Percentiles rank a stretch among this genome's conserved stretches.
These are phyloP conservation scores for Hyperoplus lanceolatus DNA, from an alignment of 2,797 vertebrate species.

Conservation along the genomic window DNA sequence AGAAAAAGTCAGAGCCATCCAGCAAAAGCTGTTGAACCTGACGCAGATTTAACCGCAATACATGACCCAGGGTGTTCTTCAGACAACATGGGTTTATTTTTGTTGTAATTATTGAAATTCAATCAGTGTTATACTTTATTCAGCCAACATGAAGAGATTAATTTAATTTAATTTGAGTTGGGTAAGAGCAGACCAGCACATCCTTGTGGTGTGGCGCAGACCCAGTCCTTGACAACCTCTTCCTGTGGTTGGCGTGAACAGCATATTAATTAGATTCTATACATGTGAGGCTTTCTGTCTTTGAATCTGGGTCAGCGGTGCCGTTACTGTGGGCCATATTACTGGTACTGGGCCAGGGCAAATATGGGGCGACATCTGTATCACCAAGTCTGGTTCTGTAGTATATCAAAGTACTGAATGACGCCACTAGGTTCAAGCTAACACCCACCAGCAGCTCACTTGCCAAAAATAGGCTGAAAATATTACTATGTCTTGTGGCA, in stretches of 20 bases:
- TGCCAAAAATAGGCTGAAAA: conserved; percentile 17
- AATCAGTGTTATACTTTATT: conserved; percentile 11
- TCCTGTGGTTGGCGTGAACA: conserved; percentile 47
- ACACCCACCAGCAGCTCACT: not conserved
- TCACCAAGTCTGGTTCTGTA: conserved; percentile 7
- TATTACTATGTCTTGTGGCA: conserved; percentile 13
- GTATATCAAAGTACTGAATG: not conserved
- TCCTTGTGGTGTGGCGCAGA: conserved; percentile 48
- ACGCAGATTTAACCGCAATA: no score
- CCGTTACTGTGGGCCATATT: conserved; percentile 35
- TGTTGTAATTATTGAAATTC: conserved; percentile 44
- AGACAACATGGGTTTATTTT: conserved; percentile 29
- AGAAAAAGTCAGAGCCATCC: not conserved
- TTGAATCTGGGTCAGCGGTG: conserved; percentile 56
- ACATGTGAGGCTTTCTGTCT: conserved; percentile 62
- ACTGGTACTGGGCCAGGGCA: conserved; percentile 49
- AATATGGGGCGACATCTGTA: conserved; percentile 27
- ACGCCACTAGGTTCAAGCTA: conserved; percentile 15
- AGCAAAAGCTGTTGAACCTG: not conserved
- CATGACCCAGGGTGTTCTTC: not conserved
- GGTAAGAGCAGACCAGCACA: conserved; percentile 29
- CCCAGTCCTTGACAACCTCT: conserved; percentile 43
- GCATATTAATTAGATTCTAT: conserved; percentile 59
- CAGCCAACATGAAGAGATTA: conserved; percentile 36
- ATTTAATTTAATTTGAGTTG: conserved; percentile 38